Evolutionary conservation across 2,797 vertebrate species (phyloP), one percentile per base, ranked within the genome.

Genomic region (Pseudocheirus occidentalis): DNA sequence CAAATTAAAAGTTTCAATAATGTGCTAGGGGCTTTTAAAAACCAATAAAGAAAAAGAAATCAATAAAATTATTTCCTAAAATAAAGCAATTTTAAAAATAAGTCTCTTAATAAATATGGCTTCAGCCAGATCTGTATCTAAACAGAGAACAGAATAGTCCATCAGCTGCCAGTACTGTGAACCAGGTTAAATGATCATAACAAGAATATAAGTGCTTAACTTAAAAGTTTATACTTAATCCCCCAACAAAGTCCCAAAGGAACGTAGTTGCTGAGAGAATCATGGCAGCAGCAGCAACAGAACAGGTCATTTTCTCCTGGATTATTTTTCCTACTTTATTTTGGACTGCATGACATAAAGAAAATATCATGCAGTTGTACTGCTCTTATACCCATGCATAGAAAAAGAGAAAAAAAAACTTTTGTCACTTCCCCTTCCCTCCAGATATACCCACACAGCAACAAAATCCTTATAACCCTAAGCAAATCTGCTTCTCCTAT

Each of bases 401-500:
- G 50, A 96, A 97, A 73, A 18, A 94, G 24, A 55, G 94, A 24
- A 27, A 27, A 29, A 10, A 28, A 29, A 40, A 66, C 55, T 95
- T 95, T 59, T 0, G n/a, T 92, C 92, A 92, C 53, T 95, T 46
- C 59, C 6, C 27, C 92, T 53, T 96, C 3, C 27, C 73, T 93
- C 21, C 40, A 46, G 27, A 27, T 87, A 81, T 73, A n/a, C 34
- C 34, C 34, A 73, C 56, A 96, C 5, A 91, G 6, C 46, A 89
- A 7, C 91, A 57, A 92, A 93, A 95, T 52, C 40, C 34, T 92
- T 92, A 46, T 90, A 73, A 31, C 58, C 55, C 31, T 95, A 89
- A 57, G 58, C n/a, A 34, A 94, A 73, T 81, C 95, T 92, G 90
- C 92, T 92, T 96, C 95, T 91, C 89, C 34, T 93, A 73, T 92